Base-by-base conservation (phyloP, 2,888 invertebrate species). In the Idaea biselata region DNA sequence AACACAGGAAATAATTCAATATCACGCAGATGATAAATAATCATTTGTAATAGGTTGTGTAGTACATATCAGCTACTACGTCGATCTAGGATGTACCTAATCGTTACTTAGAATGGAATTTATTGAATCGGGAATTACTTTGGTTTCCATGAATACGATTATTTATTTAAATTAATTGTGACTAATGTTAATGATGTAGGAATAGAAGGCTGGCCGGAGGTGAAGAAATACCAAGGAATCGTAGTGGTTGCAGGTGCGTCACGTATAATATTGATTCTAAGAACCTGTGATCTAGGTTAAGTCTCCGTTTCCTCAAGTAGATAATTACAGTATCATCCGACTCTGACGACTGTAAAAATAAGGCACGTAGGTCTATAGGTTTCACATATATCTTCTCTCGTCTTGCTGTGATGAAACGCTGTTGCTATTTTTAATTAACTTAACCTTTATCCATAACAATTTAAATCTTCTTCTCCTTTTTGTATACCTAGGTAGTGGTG, bases 141-240 rank as follows among this genome's bases (percentile, higher is more conserved):
- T 63, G 62, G 60, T 71, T 73, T 74, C 70, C 65, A 68, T 73
- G 68, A 67, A 68, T 55, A 62, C 56, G 56, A 60, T 62, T 64
- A 65, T 60, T 60, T 67, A 69, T 67, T 69, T 71, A 66, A 68
- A 69, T 65, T 18, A 57, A 60, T 62, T 62, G 58, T 65, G 17
- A 18, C 56, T 44, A 56, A 63, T 63, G 60, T 18, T 60, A 57
- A 61, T 55, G 58, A 63, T 59, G 60, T 59, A 65, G 59, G 58
- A 59, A 58, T 60, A 56, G 62, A 64, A 66, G 63, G 68, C 31
- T 55, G 59, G 63, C 18, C 56, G 17, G 56, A 56, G 56, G 55
- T 11, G 44, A 56, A 58, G 62, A 66, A 68, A 66, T 63, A 70
- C 56, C 61, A 56, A 57, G 60, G 44, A 62, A 60, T 60, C 54